Evolutionary conservation across 1,140 invertebrate genomes (phyloP).

Genomic region (Bicyclus anynana): DNA sequence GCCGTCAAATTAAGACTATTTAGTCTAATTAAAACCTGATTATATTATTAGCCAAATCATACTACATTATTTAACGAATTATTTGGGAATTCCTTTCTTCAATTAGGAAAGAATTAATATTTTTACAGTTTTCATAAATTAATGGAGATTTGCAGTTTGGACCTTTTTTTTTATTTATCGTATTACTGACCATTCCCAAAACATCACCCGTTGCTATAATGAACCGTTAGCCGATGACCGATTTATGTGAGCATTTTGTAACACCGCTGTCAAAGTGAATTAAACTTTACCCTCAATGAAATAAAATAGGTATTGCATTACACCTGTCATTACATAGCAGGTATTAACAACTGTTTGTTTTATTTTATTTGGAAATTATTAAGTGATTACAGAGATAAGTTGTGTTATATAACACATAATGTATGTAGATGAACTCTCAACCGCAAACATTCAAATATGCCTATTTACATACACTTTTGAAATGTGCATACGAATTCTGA

Average conservation of each 20-base stretch:
- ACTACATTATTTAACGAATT: too few relatives aligned
- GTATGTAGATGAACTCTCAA: too few relatives aligned
- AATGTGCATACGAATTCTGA: too few relatives aligned
- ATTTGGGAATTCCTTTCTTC: too few relatives aligned
- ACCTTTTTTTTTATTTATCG: too few relatives aligned
- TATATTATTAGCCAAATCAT: too few relatives aligned
- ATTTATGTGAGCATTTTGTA: conserved; percentile 14
- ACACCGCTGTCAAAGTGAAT: not conserved
- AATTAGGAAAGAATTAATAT: too few relatives aligned
- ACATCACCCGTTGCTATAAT: not conserved
- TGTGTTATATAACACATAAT: not conserved
- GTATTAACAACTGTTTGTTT: not conserved
- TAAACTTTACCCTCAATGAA: not conserved
- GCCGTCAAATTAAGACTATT: too few relatives aligned
- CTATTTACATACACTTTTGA: too few relatives aligned
- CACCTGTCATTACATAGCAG: not conserved
- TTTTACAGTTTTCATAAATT: not conserved
- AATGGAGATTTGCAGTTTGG: too few relatives aligned
- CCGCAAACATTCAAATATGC: too few relatives aligned
- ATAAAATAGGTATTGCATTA: not conserved
- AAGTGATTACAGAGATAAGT: conserved; percentile 1
- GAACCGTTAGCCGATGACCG: conserved; percentile 16
- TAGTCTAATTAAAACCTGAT: too few relatives aligned
- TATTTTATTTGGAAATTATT: conserved; percentile 12
- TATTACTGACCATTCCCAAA: not conserved